Evolutionary conservation across 2,113 vertebrate genomes (phyloP).

Genomic region (Eulemur rufifrons): DNA sequence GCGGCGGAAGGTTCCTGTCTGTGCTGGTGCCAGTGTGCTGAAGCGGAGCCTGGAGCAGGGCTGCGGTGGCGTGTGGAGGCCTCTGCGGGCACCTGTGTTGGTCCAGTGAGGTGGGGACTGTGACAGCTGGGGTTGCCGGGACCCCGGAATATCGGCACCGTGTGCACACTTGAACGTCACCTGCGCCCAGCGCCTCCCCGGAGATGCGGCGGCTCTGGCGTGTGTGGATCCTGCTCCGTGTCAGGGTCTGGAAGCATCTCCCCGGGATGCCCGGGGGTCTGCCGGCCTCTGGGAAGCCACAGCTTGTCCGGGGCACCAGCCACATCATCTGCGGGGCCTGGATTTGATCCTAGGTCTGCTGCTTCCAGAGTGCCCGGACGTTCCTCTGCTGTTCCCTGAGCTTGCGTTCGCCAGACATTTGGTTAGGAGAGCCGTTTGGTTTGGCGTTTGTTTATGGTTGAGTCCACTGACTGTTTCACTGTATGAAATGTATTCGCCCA

Average conservation of each 20-base stretch:
- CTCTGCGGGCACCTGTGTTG: rapidly evolving
- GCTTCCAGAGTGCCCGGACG: rapidly evolving
- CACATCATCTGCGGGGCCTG: rapidly evolving
- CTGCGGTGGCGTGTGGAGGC: rapidly evolving
- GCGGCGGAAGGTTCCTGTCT: rapidly evolving
- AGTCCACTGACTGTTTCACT: background rate
- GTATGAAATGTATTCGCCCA: rapidly evolving
- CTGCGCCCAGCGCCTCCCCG: rapidly evolving
- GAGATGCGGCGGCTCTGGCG: background rate
- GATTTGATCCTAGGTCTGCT: background rate
- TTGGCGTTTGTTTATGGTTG: no score
- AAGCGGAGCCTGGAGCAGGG: background rate
- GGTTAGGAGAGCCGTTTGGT: no score
- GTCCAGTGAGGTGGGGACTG: rapidly evolving
- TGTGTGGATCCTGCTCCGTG: rapidly evolving
- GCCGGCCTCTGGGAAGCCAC: background rate
- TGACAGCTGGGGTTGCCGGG: background rate
- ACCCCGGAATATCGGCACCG: rapidly evolving
- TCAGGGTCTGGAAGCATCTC: background rate
- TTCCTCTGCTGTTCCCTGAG: background rate
- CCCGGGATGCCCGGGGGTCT: background rate
- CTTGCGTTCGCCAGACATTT: rapidly evolving
- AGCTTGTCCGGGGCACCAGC: background rate
- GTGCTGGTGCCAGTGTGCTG: rapidly evolving
- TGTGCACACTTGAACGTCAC: rapidly evolving